Percentiles rank a stretch among this genome's conserved stretches.
These are phyloP conservation scores for Chaenogobius annularis DNA, from an alignment of 2,113 vertebrate species.

Conservation along the genomic window DNA sequence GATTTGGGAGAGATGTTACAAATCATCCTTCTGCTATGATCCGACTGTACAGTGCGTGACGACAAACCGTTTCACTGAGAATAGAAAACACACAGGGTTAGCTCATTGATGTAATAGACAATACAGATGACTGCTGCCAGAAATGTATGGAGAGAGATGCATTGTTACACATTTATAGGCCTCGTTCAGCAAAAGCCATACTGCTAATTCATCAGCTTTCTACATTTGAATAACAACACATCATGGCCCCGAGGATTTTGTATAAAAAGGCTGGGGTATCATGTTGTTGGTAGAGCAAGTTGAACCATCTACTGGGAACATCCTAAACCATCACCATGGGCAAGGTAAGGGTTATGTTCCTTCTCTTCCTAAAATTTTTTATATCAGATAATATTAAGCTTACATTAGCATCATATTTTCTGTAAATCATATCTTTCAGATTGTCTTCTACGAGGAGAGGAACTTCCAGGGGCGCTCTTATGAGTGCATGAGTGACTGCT, in stretches of 20 bases:
- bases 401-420: background rate
- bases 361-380: background rate
- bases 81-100: conserved; percentile 55
- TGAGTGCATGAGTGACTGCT: conserved; percentile 76
- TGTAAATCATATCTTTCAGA: conserved; percentile 43
- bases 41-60: conserved; percentile 53
- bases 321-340: conserved; percentile 71
- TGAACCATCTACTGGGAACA: conserved; percentile 60
- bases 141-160: conserved; percentile 73
- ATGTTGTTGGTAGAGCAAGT: conserved; percentile 64
- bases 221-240: conserved; percentile 78
- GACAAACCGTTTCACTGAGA: conserved; percentile 65
- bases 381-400: background rate
- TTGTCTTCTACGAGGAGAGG: conserved; percentile 76
- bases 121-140: conserved; percentile 67
- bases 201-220: conserved; percentile 78
- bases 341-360: conserved; percentile 66
- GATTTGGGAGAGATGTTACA: conserved; percentile 11
- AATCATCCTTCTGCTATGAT: conserved; percentile 24
- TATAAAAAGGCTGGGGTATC: conserved; percentile 69
- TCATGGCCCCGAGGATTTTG: conserved; percentile 49
- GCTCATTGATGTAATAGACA: conserved; percentile 66
- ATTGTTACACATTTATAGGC: conserved; percentile 69
- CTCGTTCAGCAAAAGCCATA: conserved; percentile 73
- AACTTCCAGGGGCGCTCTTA: conserved; percentile 79